These are phyloP conservation scores for Siniperca obscura DNA, from an alignment of 2,797 vertebrate genomes.

Conservation along the genomic window DNA sequence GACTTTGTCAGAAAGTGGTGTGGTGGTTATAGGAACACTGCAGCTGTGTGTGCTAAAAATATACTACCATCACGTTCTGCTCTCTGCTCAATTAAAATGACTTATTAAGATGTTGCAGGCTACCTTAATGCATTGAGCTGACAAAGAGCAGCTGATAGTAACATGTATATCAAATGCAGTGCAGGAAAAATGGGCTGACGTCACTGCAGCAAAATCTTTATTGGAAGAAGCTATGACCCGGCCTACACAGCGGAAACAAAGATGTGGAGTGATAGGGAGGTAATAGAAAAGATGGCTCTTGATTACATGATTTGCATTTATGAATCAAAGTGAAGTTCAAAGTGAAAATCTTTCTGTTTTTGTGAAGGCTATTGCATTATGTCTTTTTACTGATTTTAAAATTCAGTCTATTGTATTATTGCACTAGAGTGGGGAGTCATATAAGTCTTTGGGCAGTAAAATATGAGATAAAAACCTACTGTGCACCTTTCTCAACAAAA, in stretches of 20 bases:
- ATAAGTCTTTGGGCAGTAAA: neutral
- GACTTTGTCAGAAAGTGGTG: conserved; percentile 9
- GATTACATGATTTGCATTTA: neutral
- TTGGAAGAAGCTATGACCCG: conserved; percentile 53
- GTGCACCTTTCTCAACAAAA: neutral
- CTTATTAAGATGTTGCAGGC: conserved; percentile 34
- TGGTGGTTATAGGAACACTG: neutral
- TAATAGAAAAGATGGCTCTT: neutral
- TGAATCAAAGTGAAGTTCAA: conserved; percentile 3
- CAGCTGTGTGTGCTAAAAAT: conserved; percentile 28
- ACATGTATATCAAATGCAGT: conserved; percentile 71
- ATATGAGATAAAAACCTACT: neutral
- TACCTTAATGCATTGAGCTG: conserved; percentile 27
- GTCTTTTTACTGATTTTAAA: conserved; percentile 2
- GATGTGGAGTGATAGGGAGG: neutral
- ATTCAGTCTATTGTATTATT: neutral
- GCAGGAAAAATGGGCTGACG: conserved; percentile 69
- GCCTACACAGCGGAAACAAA: conserved; percentile 32
- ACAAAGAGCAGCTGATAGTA: conserved; percentile 38
- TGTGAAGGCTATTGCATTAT: neutral
- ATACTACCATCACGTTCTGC: conserved; percentile 1
- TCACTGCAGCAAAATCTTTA: conserved; percentile 79
- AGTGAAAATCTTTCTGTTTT: neutral
- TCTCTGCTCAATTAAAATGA: conserved; percentile 43
- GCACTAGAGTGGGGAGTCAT: neutral